phyloP scores from a whole-genome alignment of 2,113 vertebrate genomes.

The Gorsachius goisagi region DNA sequence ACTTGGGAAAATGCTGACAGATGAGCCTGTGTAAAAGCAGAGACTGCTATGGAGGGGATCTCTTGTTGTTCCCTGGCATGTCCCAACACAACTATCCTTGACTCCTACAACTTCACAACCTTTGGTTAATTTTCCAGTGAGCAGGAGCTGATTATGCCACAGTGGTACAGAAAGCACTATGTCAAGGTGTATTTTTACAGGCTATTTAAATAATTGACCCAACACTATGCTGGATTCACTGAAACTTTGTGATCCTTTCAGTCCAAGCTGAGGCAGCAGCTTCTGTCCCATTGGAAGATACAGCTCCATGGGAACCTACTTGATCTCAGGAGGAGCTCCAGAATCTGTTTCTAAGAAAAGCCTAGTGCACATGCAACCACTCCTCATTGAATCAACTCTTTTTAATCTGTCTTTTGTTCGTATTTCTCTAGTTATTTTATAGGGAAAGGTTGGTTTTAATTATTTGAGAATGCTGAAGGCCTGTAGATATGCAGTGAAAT shows the following conservation, averaged over 20 bases:
- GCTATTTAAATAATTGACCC: rapidly evolving
- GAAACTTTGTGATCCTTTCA: neutral
- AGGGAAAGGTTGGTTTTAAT: neutral
- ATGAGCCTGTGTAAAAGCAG: neutral
- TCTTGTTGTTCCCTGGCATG: neutral
- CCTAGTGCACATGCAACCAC: neutral
- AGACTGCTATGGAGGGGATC: too few species aligned
- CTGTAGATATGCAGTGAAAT: neutral
- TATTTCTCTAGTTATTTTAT: neutral
- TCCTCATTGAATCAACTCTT: neutral
- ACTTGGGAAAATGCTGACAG: neutral
- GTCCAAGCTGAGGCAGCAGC: neutral
- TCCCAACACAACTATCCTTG: neutral
- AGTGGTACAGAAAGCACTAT: neutral
- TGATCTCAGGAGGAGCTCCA: neutral
- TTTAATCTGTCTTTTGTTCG: neutral
- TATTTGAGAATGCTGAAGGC: neutral
- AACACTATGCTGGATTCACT: neutral
- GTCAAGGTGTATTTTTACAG: neutral
- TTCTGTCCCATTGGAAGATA: neutral
- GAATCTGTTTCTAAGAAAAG: neutral
- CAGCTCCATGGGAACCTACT: neutral
- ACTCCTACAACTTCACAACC: neutral
- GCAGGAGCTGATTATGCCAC: neutral
- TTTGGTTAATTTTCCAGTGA: neutral